Base-by-base conservation (phyloP, 37 sponge, comb jelly and placozoan species). In the Diacarnus erythraeanus region DNA sequence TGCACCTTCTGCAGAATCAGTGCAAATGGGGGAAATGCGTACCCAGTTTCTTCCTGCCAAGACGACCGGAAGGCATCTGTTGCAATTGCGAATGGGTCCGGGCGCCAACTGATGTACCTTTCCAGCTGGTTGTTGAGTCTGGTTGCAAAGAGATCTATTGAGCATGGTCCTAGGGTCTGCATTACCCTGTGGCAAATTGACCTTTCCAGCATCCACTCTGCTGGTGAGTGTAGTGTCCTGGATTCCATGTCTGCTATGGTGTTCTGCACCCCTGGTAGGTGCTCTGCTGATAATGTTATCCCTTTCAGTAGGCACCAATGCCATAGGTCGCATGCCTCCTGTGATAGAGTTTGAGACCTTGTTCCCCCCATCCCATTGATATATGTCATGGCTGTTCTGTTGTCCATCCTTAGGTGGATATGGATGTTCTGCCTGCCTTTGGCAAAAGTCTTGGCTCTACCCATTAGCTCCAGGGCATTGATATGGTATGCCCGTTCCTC, bases 11-110 rank as follows among this genome's bases (percentile, higher is more conserved):
- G 83, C 1, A 88, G 83, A 42, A 88, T 70, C 41, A 88, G 66
- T 58, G 22, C 22, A 31, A 88, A 88, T 35, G 83, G 89, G 36
- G 89, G 89, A 33, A 88, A 88, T 1, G 89, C 83, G 59, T 88
- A 88, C 0, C 68, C 78, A 1, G 10, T 44, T 38, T 36, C 18
- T 1, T 70, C 67, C 67, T 20, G 44, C 89, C 83, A 88, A 3
- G 6, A 1, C 3, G 73, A 9, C 20, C 15, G 12, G 27, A 88
- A 61, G 5, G 79, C 83, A 56, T 88, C 89, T n/a, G 79, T 78
- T 25, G 58, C 78, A 38, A 72, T 31, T 0, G 89, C 72, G 8
- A 25, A 69, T 29, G 77, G 88, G n/a, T 88, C 88, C 31, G 78
- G 83, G 38, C 69, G 37, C 81, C 81, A 87, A 39, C 83, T 88